phyloP scores from a whole-genome alignment of 2,797 vertebrate species.

The Gobionotothen gibberifrons region DNA sequence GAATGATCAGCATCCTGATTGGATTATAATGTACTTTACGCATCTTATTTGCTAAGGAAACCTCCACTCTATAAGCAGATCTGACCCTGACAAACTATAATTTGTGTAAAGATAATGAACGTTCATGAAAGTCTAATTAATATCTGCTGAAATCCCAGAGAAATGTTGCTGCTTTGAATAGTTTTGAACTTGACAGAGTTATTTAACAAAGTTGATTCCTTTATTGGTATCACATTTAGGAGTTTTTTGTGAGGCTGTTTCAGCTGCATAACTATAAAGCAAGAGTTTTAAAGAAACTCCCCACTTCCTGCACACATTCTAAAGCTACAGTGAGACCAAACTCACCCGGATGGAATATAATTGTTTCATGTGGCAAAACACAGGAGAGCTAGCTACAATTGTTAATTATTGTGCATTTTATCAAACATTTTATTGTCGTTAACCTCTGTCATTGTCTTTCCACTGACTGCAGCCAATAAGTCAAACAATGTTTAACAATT shows the following conservation, averaged over 20 bases:
- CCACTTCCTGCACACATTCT: not conserved
- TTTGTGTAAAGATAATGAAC: constrained; percentile 28
- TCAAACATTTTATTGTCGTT: too few relatives aligned
- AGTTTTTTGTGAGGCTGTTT: not conserved
- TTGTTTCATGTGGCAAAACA: not conserved
- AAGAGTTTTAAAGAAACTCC: not conserved
- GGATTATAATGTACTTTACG: constrained; percentile 8
- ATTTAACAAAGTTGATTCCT: constrained; percentile 49
- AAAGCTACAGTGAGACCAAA: not conserved
- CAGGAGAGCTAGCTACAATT: not conserved
- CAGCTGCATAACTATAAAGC: too few relatives aligned
- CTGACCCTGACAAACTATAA: constrained; percentile 23
- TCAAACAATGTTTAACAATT: too few relatives aligned
- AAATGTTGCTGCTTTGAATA: constrained; percentile 18
- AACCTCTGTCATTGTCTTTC: too few relatives aligned
- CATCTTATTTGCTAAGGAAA: not conserved
- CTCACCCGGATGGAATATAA: not conserved
- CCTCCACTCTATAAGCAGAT: constrained; percentile 1
- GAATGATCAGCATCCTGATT: constrained; percentile 9
- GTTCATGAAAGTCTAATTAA: constrained; percentile 9
- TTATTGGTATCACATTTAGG: constrained; percentile 7
- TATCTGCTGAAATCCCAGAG: not conserved
- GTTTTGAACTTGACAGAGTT: constrained; percentile 27
- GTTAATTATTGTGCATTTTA: too few relatives aligned
- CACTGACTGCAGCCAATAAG: too few relatives aligned